These are phyloP conservation scores for Tachina fera DNA, from an alignment of 2,888 invertebrate genomes.

Conservation along the genomic window DNA sequence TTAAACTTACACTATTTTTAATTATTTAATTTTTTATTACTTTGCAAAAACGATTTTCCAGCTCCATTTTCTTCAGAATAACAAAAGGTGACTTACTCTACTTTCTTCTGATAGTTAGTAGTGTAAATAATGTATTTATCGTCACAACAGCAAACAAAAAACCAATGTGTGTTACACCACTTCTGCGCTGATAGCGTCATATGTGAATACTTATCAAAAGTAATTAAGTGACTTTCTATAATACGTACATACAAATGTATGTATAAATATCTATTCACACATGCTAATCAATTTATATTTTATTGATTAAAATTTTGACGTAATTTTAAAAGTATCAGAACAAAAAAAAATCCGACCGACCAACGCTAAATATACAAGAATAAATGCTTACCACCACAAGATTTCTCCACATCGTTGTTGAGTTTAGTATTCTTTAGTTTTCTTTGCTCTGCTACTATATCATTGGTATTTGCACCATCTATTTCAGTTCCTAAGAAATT, in stretches of 20 bases:
- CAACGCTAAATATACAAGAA: background rate
- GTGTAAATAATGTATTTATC: too few species aligned
- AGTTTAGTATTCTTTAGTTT: constrained; percentile 38
- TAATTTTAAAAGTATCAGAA: constrained; percentile 22
- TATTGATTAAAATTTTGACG: constrained; percentile 43
- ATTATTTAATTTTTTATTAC: too few species aligned
- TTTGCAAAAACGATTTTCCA: too few species aligned
- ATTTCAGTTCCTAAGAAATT: constrained; percentile 86
- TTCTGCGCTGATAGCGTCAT: too few species aligned
- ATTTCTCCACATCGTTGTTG: constrained; percentile 29
- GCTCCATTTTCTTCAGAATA: too few species aligned
- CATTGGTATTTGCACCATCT: constrained; percentile 74
- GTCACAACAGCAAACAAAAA: too few species aligned
- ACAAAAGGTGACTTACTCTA: too few species aligned
- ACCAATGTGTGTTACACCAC: too few species aligned
- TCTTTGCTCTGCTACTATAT: constrained; percentile 39
- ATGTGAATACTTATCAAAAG: background rate
- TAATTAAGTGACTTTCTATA: background rate
- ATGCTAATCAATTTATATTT: constrained; percentile 8
- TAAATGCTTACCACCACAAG: constrained; percentile 62
- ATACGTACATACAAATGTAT: background rate
- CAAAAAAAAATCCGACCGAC: background rate
- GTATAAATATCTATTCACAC: constrained; percentile 9
- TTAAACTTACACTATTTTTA: too few species aligned
- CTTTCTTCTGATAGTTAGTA: too few species aligned